phyloP scores from a whole-genome alignment of 1,140 invertebrate species.

The Pseudomyrmex concolor region DNA sequence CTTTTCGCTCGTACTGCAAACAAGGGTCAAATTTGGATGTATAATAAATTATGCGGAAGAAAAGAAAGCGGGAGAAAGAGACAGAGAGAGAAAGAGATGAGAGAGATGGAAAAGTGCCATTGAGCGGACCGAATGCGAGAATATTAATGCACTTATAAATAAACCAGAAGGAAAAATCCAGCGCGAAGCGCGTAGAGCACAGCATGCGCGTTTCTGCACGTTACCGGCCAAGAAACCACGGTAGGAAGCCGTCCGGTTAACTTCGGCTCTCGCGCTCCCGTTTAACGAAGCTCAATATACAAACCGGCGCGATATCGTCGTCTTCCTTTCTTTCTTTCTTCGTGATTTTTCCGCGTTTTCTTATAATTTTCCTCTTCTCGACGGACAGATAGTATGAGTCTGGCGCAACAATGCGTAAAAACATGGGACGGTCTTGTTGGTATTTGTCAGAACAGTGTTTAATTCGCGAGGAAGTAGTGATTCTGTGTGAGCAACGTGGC shows the following conservation, averaged over 20 bases:
- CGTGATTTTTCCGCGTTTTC: not conserved
- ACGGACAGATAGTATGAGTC: not conserved
- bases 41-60: not conserved
- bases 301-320: not conserved
- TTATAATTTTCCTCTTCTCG: not conserved
- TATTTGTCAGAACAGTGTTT: too few relatives aligned
- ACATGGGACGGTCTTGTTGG: not conserved
- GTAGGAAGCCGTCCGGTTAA: conserved; percentile 52
- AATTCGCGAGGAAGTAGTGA: not conserved
- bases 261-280: conserved; percentile 45
- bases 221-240: conserved; percentile 36
- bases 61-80: not conserved
- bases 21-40: not conserved
- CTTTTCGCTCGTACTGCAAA: not conserved
- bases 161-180: conserved; percentile 79
- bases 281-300: conserved; percentile 18
- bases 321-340: not conserved
- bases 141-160: conserved; percentile 82
- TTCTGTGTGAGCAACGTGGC: not conserved
- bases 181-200: conserved; percentile 42
- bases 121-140: conserved; percentile 73
- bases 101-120: conserved; percentile 73
- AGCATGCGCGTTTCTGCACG: conserved; percentile 24
- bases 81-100: not conserved
- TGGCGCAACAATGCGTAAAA: not conserved